Conservation (phyloP, 2,113 vertebrate species). For the Pteronura brasiliensis region DNA sequence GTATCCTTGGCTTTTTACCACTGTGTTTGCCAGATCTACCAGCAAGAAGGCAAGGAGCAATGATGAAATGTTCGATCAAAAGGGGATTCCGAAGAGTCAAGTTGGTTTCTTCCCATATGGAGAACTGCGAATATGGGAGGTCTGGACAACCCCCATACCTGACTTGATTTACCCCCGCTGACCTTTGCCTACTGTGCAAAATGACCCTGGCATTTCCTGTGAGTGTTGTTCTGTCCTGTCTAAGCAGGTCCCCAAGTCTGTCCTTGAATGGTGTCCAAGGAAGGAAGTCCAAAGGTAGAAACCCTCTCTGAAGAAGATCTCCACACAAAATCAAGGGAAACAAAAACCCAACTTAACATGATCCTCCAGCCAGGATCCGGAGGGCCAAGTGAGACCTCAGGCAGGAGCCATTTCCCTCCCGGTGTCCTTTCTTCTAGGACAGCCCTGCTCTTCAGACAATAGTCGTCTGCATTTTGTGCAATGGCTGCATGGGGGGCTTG, state of each 20-base stretch:
- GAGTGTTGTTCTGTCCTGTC: background rate
- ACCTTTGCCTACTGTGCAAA: background rate
- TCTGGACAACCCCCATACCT: background rate
- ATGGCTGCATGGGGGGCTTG: background rate
- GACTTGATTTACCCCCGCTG: background rate
- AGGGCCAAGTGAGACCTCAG: fast-evolving
- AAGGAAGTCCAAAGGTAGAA: slow-evolving; percentile 17
- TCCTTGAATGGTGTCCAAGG: background rate
- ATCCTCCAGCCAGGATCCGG: background rate
- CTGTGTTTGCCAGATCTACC: background rate
- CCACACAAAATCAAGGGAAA: background rate
- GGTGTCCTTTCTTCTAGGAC: fast-evolving
- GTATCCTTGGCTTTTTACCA: background rate
- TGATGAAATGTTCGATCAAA: background rate
- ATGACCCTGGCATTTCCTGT: background rate
- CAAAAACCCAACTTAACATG: background rate
- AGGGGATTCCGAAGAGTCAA: background rate
- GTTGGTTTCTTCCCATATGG: background rate
- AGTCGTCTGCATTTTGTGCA: background rate
- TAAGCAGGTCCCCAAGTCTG: background rate
- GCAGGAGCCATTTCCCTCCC: background rate
- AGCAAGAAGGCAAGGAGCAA: fast-evolving
- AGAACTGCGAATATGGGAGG: background rate
- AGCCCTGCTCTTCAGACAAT: background rate
- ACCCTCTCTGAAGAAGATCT: slow-evolving; percentile 3